phyloP scores from a whole-genome alignment of 2,797 vertebrate genomes.

The Lepidocolaptes lacrymiger region DNA sequence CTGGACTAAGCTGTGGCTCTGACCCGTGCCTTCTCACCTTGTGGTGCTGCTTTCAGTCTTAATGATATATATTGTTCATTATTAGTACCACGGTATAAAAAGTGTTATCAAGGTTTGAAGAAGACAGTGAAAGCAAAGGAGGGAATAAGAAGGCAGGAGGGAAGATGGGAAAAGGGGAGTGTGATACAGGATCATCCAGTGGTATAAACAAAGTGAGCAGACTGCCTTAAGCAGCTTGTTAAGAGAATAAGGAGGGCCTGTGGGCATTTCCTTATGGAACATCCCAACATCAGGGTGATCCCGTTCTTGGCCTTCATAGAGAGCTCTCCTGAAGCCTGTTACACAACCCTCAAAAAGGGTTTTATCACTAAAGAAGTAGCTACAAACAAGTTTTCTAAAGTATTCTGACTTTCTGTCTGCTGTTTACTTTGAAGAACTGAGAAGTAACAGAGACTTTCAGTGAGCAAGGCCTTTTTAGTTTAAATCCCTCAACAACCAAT shows the following conservation, averaged over 20 bases:
- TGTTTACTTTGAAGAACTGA: background rate
- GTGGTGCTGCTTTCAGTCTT: background rate
- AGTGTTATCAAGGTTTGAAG: background rate
- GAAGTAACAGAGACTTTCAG: background rate
- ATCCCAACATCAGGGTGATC: background rate
- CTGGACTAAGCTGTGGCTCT: background rate
- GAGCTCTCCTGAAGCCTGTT: background rate
- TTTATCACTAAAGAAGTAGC: background rate
- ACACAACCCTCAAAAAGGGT: background rate
- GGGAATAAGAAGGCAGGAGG: background rate
- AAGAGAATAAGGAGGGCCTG: background rate
- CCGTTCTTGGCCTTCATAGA: background rate
- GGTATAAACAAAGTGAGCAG: background rate
- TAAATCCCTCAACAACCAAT: background rate
- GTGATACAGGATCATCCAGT: background rate
- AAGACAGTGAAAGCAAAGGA: background rate
- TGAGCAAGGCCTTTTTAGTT: background rate
- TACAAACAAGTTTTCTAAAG: background rate
- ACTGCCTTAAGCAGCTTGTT: background rate
- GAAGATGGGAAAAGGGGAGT: background rate
- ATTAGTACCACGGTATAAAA: background rate
- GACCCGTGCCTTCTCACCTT: background rate
- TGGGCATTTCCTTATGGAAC: background rate
- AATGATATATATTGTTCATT: background rate
- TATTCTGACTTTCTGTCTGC: background rate